Evolutionary conservation across 2,797 vertebrate species (phyloP).

Genomic region (Choloepus didactylus): DNA sequence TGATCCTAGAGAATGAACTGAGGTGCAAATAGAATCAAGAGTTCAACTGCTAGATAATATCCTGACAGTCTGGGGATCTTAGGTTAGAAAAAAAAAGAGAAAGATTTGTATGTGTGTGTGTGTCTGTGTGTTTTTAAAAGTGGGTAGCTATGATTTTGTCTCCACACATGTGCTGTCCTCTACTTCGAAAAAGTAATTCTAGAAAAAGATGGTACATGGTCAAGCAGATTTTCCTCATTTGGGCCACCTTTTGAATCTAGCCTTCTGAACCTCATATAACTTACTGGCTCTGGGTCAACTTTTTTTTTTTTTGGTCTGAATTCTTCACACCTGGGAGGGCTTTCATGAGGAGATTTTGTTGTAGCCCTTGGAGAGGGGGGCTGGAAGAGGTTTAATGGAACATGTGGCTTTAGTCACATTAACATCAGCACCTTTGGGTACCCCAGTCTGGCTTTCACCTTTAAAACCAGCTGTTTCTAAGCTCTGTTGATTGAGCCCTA

Average conservation of each 20-base stretch:
- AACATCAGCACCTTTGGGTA: slow-evolving; percentile 21
- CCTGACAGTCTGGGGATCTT: background rate
- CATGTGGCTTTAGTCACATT: slow-evolving; percentile 62
- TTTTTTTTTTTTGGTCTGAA: slow-evolving; percentile 48
- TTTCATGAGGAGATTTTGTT: slow-evolving; percentile 29
- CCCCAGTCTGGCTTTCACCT: slow-evolving; percentile 45
- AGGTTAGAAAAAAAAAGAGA: background rate
- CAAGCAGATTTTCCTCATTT: slow-evolving; percentile 16
- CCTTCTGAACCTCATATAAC: slow-evolving; percentile 40
- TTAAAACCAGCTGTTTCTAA: slow-evolving; percentile 41
- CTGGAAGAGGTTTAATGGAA: slow-evolving; percentile 63
- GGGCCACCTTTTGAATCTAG: slow-evolving; percentile 14
- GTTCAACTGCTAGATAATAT: background rate
- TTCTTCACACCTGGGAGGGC: slow-evolving; percentile 58
- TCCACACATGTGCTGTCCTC: background rate
- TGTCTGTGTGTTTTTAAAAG: background rate
- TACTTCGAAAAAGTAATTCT: background rate
- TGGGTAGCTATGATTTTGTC: background rate
- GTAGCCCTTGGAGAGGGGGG: background rate
- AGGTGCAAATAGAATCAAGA: slow-evolving; percentile 9
- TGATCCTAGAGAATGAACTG: background rate
- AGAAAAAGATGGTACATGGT: background rate
- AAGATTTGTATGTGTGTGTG: background rate
- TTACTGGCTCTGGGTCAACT: background rate
- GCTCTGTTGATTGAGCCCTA: slow-evolving; percentile 60